phyloP scores from a whole-genome alignment of 1,140 invertebrate genomes.

The Schlechtendalia chinensis region DNA sequence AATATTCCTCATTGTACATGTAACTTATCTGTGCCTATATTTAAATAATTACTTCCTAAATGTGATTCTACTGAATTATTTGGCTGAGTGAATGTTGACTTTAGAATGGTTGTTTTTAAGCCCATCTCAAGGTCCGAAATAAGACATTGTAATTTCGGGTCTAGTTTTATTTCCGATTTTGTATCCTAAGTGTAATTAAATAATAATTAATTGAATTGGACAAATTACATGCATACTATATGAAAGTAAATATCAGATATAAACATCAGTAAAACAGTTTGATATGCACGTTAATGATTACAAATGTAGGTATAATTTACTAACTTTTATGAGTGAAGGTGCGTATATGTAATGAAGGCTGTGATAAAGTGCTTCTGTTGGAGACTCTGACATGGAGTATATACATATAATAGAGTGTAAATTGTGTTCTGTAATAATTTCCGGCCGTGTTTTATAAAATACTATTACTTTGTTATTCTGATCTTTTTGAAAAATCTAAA shows the following conservation, averaged over 20 bases:
- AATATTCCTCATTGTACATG: not conserved
- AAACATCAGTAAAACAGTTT: no score
- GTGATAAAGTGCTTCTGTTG: conserved; percentile 61
- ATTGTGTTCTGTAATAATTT: conserved; percentile 62
- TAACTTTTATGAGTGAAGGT: no score
- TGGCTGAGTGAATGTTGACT: conserved; percentile 13
- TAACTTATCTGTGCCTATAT: not conserved
- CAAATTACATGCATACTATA: no score
- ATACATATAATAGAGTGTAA: conserved; percentile 60
- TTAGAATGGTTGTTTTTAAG: conserved; percentile 42
- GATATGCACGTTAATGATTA: no score
- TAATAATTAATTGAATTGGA: no score
- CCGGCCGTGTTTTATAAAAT: conserved; percentile 62
- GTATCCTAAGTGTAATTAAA: not conserved
- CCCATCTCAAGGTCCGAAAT: conserved; percentile 45
- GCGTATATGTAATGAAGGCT: conserved; percentile 60
- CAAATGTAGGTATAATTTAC: no score
- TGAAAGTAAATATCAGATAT: no score
- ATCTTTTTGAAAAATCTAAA: conserved; percentile 38
- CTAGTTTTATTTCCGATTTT: conserved; percentile 3
- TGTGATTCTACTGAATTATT: conserved; percentile 18
- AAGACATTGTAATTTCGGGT: conserved; percentile 38
- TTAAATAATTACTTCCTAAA: conserved; percentile 31
- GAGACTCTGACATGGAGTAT: conserved; percentile 62
- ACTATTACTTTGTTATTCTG: conserved; percentile 55